A percentile compares a stretch with the other conserved stretches of the same genome.
Conservation (phyloP, 2,888 invertebrate species). For the Lypha dubia region DNA sequence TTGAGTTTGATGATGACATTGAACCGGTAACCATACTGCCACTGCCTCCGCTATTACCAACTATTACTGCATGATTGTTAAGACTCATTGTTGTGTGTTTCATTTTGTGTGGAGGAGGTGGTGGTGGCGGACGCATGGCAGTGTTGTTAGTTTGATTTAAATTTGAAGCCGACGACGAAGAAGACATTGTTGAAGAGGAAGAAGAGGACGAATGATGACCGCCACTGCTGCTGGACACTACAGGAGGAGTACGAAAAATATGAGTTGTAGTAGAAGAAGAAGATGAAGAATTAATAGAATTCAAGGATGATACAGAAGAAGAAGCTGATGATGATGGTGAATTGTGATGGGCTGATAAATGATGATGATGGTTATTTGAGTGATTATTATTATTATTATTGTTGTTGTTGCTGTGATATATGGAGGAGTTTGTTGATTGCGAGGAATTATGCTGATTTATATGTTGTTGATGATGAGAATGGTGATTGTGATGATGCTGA, state of each 20-base stretch:
- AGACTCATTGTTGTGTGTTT: slow-evolving; percentile 78
- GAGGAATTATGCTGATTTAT: slow-evolving; percentile 46
- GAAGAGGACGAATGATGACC: slow-evolving; percentile 49
- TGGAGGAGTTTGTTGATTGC: slow-evolving; percentile 37
- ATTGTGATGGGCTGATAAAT: slow-evolving; percentile 52
- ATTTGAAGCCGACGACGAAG: slow-evolving; percentile 60
- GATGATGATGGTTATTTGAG: too few relatives aligned
- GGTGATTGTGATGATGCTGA: slow-evolving; percentile 69
- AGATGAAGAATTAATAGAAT: slow-evolving; percentile 67
- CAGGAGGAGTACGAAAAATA: slow-evolving; percentile 82
- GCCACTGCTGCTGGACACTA: slow-evolving; percentile 81
- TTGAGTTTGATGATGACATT: slow-evolving; percentile 32
- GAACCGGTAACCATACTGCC: slow-evolving; percentile 15
- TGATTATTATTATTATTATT: slow-evolving; percentile 24
- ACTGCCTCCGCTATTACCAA: slow-evolving; percentile 45
- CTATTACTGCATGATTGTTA: slow-evolving; percentile 67
- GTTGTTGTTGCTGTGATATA: slow-evolving; percentile 23
- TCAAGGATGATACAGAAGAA: slow-evolving; percentile 69
- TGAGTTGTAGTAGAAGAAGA: slow-evolving; percentile 73
- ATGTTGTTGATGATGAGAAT: slow-evolving; percentile 46
- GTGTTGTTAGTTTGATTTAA: slow-evolving; percentile 74
- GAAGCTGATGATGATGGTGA: slow-evolving; percentile 65
- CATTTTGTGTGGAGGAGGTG: slow-evolving; percentile 83
- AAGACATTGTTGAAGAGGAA: slow-evolving; percentile 47
- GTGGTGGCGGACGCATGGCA: slow-evolving; percentile 83